Evolutionary conservation across 1,140 invertebrate genomes (phyloP).

Genomic region (Theocolax elegans): DNA sequence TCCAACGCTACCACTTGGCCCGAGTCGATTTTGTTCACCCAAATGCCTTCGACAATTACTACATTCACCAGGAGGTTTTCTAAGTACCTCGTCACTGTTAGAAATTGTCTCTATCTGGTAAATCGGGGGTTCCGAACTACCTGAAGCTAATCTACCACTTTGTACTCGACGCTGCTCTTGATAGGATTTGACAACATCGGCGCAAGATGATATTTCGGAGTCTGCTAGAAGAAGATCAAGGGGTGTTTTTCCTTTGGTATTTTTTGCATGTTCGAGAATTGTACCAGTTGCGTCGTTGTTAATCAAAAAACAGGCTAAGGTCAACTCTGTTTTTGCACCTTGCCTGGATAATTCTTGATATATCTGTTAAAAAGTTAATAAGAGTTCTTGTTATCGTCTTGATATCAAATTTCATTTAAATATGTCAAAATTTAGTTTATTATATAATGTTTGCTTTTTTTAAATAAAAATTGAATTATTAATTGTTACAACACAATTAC

Average conservation of each 20-base stretch:
- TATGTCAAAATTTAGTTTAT: too few species aligned
- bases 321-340: slow-evolving; percentile 57
- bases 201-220: slow-evolving; percentile 50
- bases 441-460: too few species aligned
- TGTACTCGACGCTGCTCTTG: slow-evolving; percentile 47
- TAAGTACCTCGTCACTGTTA: slow-evolving; percentile 25
- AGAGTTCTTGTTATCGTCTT: too few species aligned
- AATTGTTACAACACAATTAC: too few species aligned
- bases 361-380: slow-evolving; percentile 57
- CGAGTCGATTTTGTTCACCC: not conserved
- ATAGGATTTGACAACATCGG: slow-evolving; percentile 58
- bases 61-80: not conserved
- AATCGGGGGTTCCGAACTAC: slow-evolving; percentile 36
- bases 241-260: slow-evolving; percentile 75
- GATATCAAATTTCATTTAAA: too few species aligned
- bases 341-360: slow-evolving; percentile 61
- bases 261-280: slow-evolving; percentile 68
- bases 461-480: too few species aligned
- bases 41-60: slow-evolving; percentile 1
- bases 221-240: slow-evolving; percentile 69
- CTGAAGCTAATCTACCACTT: not conserved
- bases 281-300: slow-evolving; percentile 54
- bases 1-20: not conserved
- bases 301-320: slow-evolving; percentile 59
- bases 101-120: slow-evolving; percentile 45